Conservation (phyloP, 2,797 vertebrate genomes). For the Darevskia nairensis region DNA sequence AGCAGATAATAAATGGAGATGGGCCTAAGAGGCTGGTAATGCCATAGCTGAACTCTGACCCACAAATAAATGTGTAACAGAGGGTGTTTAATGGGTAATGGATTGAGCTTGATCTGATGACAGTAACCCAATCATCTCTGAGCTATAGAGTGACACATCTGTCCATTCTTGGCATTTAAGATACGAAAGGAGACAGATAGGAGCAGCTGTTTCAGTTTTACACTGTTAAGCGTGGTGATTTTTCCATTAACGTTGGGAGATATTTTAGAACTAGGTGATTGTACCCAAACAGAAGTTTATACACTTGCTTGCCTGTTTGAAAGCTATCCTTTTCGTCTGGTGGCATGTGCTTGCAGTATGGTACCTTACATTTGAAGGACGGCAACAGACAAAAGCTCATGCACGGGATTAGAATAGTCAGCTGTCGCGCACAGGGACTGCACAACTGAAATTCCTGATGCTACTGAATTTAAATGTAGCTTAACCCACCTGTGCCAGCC, state of each 20-base stretch:
- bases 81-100: slow-evolving; percentile 25
- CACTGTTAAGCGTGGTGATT: background rate
- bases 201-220: slow-evolving; percentile 64
- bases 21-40: background rate
- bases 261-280: background rate
- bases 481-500: background rate
- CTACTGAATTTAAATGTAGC: background rate
- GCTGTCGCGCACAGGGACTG: background rate
- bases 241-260: background rate
- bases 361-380: slow-evolving; percentile 13
- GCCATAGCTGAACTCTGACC: background rate
- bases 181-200: slow-evolving; percentile 47
- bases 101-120: background rate
- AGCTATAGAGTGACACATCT: slow-evolving; percentile 60
- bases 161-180: slow-evolving; percentile 44
- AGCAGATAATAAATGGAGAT: background rate
- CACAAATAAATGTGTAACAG: slow-evolving; percentile 4
- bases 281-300: background rate
- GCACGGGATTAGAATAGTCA: background rate
- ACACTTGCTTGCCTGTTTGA: slow-evolving; percentile 30
- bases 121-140: slow-evolving; percentile 56
- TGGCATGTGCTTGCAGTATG: no score
- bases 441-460: slow-evolving; percentile 10
- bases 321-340: background rate
- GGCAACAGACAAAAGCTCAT: background rate